Base-by-base conservation (phyloP, 92 coral and sea anemone genomes). In the Palythoa grandis region DNA sequence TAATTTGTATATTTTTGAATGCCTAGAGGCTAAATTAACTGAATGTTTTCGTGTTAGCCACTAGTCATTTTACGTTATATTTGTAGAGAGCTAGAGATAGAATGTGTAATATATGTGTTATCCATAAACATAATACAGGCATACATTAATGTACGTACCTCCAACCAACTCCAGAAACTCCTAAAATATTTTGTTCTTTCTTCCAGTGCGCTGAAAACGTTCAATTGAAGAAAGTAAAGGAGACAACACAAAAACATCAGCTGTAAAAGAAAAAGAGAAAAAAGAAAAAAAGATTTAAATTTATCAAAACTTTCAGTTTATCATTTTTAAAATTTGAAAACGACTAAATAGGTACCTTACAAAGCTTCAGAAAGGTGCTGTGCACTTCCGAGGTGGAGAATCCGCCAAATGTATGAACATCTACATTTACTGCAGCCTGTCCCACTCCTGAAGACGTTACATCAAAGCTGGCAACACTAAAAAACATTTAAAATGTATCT, bases 211-310 rank as follows among this genome's bases (percentile, higher is more conserved):
- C 35, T 19, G 60, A 88, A 88, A 19, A 94, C 76, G 70, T 84
- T 90, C 74, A 86, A 83, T 78, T 86, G 91, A 70, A 94, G 78
- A 20, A 82, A 80, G 74, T 90, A 94, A 11, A 92, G 57, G 22
- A 70, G 16, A 25, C 89, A 77, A 14, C 74, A 38, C 17, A 90
- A 89, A 83, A 94, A 94, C 74, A 88, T 35, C 74, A 84, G 72
- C 98, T 94, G 87, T 39, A 85, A 79, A 15, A 9, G 37, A 48
- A 75, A 65, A 19, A 72, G 2, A 63, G 11, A 19, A 56, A 85
- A 79, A 15, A 9, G 37, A 48, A 75, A 65, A 19, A 72, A 10
- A 63, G 11, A 19, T 63, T 63, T 3, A n/a, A 63, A 63, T 23
- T 63, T 63, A 63, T 63, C 8, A 5, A 12, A 9, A 56, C 14